Evolutionary conservation across 1,140 invertebrate genomes (phyloP).

Genomic region (Sarcophaga bullata): DNA sequence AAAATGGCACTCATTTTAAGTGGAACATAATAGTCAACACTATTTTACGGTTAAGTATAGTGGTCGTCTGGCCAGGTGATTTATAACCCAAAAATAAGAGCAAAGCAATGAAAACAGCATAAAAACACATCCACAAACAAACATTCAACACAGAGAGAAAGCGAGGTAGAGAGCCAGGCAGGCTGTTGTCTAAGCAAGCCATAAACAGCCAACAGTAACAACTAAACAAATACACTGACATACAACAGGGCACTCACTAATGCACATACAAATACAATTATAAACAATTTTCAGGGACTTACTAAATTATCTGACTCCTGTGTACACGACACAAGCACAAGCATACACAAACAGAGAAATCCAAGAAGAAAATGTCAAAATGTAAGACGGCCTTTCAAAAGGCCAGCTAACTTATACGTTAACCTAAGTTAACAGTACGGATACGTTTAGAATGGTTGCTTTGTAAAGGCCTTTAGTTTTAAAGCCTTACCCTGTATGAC

Average conservation of each 20-base stretch:
- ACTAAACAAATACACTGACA: too few relatives aligned
- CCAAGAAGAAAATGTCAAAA: too few relatives aligned
- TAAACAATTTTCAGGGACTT: background rate
- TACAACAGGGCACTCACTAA: too few relatives aligned
- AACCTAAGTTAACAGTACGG: too few relatives aligned
- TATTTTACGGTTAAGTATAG: slow-evolving; percentile 26
- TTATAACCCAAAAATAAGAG: background rate
- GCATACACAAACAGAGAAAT: too few relatives aligned
- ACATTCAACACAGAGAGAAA: background rate
- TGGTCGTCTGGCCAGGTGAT: slow-evolving; percentile 33
- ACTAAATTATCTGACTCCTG: slow-evolving; percentile 15
- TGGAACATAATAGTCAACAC: slow-evolving; percentile 6
- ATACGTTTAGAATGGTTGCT: too few relatives aligned
- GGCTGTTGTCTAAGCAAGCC: background rate
- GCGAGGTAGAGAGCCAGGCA: background rate
- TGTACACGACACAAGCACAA: background rate
- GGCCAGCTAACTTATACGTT: too few relatives aligned
- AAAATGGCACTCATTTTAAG: slow-evolving; percentile 11
- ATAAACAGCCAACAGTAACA: background rate
- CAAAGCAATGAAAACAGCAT: slow-evolving; percentile 8
- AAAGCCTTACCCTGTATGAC: too few relatives aligned
- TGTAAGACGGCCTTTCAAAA: too few relatives aligned
- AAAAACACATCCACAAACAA: background rate
- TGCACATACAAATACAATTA: too few relatives aligned
- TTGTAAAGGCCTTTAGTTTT: too few relatives aligned